Percentiles rank a stretch among this genome's conserved stretches.
Conservation (phyloP, 2,888 invertebrate genomes). For the Hemaris fuciformis region DNA sequence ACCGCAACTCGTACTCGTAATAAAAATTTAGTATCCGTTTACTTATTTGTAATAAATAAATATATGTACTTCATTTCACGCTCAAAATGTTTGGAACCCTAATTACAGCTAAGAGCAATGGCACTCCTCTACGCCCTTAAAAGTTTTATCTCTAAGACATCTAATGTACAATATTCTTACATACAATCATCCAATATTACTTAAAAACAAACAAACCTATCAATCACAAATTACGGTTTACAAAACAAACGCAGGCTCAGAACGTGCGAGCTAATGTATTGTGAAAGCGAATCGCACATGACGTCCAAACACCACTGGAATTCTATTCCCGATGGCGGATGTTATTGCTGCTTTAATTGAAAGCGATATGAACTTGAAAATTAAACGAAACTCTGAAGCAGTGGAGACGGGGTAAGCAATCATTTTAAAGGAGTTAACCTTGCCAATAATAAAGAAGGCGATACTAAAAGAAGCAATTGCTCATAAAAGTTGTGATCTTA, state of each 20-base stretch:
- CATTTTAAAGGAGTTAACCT: not conserved
- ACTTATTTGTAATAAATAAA: too few species aligned
- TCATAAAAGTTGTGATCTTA: too few species aligned
- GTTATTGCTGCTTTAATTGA: conserved; percentile 1
- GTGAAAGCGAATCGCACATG: not conserved
- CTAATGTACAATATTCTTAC: not conserved
- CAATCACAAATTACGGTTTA: not conserved
- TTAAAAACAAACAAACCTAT: not conserved
- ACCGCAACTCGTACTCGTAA: too few species aligned
- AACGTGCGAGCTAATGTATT: not conserved
- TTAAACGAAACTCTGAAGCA: not conserved
- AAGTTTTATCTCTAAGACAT: too few species aligned
- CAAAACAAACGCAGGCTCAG: not conserved
- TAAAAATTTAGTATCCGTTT: too few species aligned
- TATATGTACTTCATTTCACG: too few species aligned
- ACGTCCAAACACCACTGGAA: not conserved
- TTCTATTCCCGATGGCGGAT: not conserved
- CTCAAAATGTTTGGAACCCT: too few species aligned
- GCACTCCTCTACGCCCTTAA: too few species aligned
- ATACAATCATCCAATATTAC: not conserved
- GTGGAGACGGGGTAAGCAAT: not conserved
- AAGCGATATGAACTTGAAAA: not conserved
- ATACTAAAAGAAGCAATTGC: not conserved
- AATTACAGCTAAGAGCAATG: too few species aligned
- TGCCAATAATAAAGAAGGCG: not conserved